A percentile compares a stretch with the other conserved stretches of the same genome.
Evolutionary conservation across 2,888 invertebrate genomes (phyloP).

Genomic region (Ennomos erosarius): DNA sequence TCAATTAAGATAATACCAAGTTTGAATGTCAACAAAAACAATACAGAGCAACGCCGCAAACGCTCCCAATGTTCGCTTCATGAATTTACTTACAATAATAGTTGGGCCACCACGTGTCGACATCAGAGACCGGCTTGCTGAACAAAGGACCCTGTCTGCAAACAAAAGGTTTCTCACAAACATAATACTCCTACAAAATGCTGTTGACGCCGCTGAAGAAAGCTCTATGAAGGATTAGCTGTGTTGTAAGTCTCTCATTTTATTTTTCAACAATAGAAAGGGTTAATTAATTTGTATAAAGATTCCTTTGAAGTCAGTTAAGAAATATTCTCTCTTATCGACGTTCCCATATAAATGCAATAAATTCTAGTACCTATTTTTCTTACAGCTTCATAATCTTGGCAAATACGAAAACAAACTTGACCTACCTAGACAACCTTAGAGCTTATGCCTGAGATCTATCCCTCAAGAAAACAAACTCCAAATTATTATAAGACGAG

Average conservation of each 20-base stretch:
- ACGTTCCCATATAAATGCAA: too few species aligned
- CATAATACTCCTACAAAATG: conserved; percentile 22
- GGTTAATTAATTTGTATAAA: background rate
- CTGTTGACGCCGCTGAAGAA: conserved; percentile 24
- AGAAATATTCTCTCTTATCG: too few species aligned
- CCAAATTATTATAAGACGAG: conserved; percentile 51
- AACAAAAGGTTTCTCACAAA: conserved; percentile 36
- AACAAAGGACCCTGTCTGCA: conserved; percentile 37
- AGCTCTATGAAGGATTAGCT: conserved; percentile 11
- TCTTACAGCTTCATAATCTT: too few species aligned
- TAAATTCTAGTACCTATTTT: too few species aligned
- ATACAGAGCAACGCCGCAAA: background rate
- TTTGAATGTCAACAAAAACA: conserved; percentile 6
- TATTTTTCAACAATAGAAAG: background rate
- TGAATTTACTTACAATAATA: conserved; percentile 39
- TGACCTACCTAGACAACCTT: conserved; percentile 10
- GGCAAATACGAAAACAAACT: too few species aligned
- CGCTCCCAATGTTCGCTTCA: conserved; percentile 23
- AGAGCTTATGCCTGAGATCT: conserved; percentile 13
- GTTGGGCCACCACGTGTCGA: conserved; percentile 34
- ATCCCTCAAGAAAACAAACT: conserved; percentile 31
- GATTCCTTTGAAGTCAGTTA: background rate
- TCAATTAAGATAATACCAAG: conserved; percentile 9
- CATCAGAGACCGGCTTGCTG: conserved; percentile 27
- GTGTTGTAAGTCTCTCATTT: conserved; percentile 7